phyloP scores from a whole-genome alignment of 2,113 vertebrate genomes.

The Myodes glareolus region DNA sequence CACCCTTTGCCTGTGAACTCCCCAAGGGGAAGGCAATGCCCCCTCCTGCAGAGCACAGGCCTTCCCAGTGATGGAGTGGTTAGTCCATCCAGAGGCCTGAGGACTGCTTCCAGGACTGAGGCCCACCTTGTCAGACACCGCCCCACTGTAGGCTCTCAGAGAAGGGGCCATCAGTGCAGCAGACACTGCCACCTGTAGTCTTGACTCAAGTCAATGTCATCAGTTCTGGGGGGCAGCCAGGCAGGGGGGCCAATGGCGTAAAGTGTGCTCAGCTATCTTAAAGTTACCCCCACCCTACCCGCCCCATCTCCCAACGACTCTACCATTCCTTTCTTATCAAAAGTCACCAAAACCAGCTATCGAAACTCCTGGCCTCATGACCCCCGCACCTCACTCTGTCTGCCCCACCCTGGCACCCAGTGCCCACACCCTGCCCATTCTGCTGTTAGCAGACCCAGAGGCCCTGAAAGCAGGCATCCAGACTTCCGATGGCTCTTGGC shows the following conservation, averaged over 20 bases:
- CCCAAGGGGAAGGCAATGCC: neutral
- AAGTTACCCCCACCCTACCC: accelerated
- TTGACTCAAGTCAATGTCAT: neutral
- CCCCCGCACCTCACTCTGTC: accelerated
- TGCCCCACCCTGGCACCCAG: neutral
- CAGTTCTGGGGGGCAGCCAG: neutral
- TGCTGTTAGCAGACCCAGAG: neutral
- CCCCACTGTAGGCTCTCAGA: neutral
- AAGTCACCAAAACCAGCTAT: slow-evolving; percentile 52
- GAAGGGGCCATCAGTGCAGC: too few species aligned
- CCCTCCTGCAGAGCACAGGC: neutral
- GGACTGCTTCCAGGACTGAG: neutral
- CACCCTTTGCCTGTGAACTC: neutral
- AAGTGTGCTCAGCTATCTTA: neutral
- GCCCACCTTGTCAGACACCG: neutral
- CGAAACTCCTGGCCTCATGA: slow-evolving; percentile 19
- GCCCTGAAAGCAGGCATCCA: neutral
- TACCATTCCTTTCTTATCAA: slow-evolving; percentile 42
- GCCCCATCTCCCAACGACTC: neutral
- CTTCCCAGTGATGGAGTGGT: neutral
- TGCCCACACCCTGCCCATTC: neutral
- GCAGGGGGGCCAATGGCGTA: neutral
- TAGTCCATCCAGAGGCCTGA: too few species aligned
- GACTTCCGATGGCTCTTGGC: neutral
- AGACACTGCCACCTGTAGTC: neutral